phyloP scores from a whole-genome alignment of 2,113 vertebrate species.

The Stegastes partitus region DNA sequence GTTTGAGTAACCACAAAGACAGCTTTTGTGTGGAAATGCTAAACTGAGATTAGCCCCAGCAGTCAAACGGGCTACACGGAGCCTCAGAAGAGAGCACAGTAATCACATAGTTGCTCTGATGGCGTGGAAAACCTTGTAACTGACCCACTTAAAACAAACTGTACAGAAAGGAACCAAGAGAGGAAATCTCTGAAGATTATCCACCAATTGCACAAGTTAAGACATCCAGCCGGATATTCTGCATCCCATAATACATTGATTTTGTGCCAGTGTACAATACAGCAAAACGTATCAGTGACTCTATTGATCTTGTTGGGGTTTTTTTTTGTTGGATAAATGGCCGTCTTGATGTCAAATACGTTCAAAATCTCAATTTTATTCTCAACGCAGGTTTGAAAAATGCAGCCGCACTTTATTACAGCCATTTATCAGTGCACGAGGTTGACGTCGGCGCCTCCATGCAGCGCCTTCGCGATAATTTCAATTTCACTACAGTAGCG shows the following conservation, averaged over 20 bases:
- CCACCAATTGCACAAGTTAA: conserved; percentile 60
- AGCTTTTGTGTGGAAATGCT: conserved; percentile 80
- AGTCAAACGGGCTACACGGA: conserved; percentile 47
- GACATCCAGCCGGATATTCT: conserved; percentile 55
- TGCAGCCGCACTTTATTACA: conserved; percentile 54
- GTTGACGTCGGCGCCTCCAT: conserved; percentile 27
- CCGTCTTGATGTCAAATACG: conserved; percentile 26
- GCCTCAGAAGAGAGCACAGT: conserved; percentile 40
- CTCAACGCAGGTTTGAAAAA: conserved; percentile 38
- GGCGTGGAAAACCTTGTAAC: conserved; percentile 48
- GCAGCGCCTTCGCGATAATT: conserved; percentile 49
- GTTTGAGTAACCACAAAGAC: conserved; percentile 67
- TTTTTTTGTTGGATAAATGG: conserved; percentile 46
- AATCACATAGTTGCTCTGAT: conserved; percentile 54
- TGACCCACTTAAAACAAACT: conserved; percentile 50
- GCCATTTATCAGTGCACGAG: conserved; percentile 56
- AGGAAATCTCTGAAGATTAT: conserved; percentile 71
- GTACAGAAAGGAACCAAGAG: conserved; percentile 44
- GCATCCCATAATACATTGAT: conserved; percentile 57
- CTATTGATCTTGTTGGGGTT: conserved; percentile 48
- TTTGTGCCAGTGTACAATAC: conserved; percentile 50
- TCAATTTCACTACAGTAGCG: conserved; percentile 34
- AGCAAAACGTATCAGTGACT: conserved; percentile 45
- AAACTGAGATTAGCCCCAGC: conserved; percentile 79
- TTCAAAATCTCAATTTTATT: conserved; percentile 35